Conservation (phyloP, 2,888 invertebrate species). For the Endotricha flammealis region DNA sequence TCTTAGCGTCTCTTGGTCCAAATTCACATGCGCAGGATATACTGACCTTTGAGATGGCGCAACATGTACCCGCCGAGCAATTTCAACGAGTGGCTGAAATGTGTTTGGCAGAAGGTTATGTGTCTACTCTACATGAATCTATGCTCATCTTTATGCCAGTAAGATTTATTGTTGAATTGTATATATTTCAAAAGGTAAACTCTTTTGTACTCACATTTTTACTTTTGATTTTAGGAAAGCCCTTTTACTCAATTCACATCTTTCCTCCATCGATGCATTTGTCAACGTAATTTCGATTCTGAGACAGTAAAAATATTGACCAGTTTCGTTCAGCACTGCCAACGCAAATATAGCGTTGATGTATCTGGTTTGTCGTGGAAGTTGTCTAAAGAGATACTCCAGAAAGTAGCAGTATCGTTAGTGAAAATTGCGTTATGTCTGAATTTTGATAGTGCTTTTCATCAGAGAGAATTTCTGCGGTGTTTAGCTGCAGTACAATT, state of each 20-base stretch:
- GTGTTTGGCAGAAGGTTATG: constrained; percentile 75
- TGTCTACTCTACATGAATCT: constrained; percentile 80
- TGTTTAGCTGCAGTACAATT: constrained; percentile 78
- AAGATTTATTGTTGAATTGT: constrained; percentile 27
- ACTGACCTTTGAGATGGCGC: constrained; percentile 40
- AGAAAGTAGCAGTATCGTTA: constrained; percentile 76
- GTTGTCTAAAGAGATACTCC: constrained; percentile 73
- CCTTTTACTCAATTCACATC: constrained; percentile 78
- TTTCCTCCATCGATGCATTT: constrained; percentile 76
- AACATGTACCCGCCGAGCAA: constrained; percentile 47
- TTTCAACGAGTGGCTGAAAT: constrained; percentile 70
- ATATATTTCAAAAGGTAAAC: background rate
- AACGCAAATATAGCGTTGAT: constrained; percentile 58
- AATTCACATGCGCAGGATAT: constrained; percentile 33
- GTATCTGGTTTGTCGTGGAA: constrained; percentile 46
- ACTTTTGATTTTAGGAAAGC: constrained; percentile 76
- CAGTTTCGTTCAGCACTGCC: constrained; percentile 53
- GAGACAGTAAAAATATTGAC: constrained; percentile 51
- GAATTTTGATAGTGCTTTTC: constrained; percentile 80
- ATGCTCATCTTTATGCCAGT: constrained; percentile 85
- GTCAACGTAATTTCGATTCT: constrained; percentile 63
- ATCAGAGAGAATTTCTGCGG: constrained; percentile 81
- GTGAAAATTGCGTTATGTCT: constrained; percentile 79
- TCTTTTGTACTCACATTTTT: constrained; percentile 1
- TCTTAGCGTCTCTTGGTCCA: constrained; percentile 55